These are phyloP conservation scores for Coccyzus lansbergi DNA, from an alignment of 2,797 vertebrate species.

Conservation along the genomic window DNA sequence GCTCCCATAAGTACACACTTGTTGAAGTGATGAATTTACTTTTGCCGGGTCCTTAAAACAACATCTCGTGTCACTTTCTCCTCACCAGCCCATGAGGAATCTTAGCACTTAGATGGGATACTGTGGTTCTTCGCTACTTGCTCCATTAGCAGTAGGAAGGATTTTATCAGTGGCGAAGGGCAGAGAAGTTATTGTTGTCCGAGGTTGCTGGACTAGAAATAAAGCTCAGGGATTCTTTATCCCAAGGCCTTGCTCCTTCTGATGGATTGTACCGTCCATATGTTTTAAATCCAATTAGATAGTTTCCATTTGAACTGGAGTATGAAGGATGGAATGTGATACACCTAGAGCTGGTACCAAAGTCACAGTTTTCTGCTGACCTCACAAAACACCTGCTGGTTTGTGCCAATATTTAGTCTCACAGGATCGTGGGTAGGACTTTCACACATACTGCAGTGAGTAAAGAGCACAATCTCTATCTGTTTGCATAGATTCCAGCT, in stretches of 20 bases:
- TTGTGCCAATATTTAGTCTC: conserved; percentile 45
- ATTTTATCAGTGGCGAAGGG: neutral
- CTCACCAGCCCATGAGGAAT: neutral
- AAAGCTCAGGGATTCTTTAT: neutral
- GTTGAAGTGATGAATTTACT: conserved; percentile 30
- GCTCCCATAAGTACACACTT: neutral
- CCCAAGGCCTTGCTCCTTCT: neutral
- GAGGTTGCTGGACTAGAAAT: neutral
- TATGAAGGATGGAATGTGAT: neutral
- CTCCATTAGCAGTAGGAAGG: neutral
- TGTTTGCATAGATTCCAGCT: neutral
- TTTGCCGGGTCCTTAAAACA: neutral
- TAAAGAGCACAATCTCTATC: neutral
- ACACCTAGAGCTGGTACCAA: neutral
- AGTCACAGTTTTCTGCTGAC: neutral
- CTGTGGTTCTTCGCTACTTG: conserved; percentile 3
- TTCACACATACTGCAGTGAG: conserved; percentile 5
- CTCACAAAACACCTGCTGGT: neutral
- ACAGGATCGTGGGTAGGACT: neutral
- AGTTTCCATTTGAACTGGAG: neutral
- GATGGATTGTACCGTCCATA: neutral
- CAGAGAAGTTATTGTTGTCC: neutral
- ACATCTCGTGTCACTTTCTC: neutral
- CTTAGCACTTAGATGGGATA: neutral
- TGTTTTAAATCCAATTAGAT: neutral